phyloP scores from a whole-genome alignment of 2,888 invertebrate species.

The Acrobasis consociella region DNA sequence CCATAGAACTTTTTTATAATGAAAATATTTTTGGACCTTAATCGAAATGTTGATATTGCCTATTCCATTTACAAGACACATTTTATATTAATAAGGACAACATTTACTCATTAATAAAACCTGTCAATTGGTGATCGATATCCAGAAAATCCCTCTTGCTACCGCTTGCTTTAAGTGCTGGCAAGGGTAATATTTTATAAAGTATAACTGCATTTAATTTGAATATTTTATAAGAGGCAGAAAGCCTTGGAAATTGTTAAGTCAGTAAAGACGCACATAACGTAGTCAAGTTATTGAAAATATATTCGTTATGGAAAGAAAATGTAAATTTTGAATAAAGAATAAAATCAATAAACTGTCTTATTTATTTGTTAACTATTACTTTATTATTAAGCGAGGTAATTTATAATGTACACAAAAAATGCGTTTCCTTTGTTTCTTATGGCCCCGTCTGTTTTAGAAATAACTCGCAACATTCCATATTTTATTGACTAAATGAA shows the following conservation, averaged over 20 bases:
- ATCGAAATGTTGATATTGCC: too few species aligned
- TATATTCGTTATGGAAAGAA: neutral
- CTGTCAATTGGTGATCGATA: too few species aligned
- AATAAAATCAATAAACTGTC: constrained; percentile 4
- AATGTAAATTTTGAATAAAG: constrained; percentile 4
- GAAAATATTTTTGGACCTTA: too few species aligned
- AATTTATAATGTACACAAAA: constrained; percentile 1
- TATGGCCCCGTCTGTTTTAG: neutral
- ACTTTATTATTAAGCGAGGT: constrained; percentile 1
- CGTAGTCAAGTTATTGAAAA: neutral
- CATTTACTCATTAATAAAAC: too few species aligned
- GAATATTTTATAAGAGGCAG: neutral
- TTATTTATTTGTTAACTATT: constrained; percentile 4
- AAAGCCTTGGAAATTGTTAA: neutral
- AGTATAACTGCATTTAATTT: too few species aligned
- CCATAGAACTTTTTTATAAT: too few species aligned
- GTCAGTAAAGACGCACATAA: neutral
- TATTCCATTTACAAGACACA: too few species aligned
- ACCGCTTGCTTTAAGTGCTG: too few species aligned
- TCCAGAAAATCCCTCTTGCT: too few species aligned
- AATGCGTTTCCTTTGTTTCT: neutral
- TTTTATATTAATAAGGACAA: too few species aligned
- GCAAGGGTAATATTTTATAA: too few species aligned
- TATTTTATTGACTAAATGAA: constrained; percentile 18
- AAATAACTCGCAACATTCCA: constrained; percentile 10